Evolutionary conservation across 2,113 vertebrate species (phyloP), one percentile per base, ranked within the genome.

Genomic region (Candoia aspera): DNA sequence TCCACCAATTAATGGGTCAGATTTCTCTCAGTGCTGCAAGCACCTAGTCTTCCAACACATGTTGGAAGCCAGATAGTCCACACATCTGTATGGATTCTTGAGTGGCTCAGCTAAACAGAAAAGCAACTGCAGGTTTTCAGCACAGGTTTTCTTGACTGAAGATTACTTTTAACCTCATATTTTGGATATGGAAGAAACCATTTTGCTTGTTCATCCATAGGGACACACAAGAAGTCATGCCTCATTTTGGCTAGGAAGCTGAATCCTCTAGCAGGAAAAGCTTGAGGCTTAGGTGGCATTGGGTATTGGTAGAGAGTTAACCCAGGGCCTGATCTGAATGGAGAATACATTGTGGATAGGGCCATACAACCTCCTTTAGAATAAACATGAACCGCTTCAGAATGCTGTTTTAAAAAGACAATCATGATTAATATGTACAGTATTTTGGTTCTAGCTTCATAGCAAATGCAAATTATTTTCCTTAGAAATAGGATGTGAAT

Each of bases 1-100:
- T 84, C 73, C 58, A 92, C 91, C 87, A 84, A 89, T 89, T 92
- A 92, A 46, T 19, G 49, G 46, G 58, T 89, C 73, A 26, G 73
- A 89, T 92, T 92, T 92, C 87, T 55, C 46, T 91, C 90, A 26
- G 42, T 49, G 23, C n/a, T 42, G 84, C n/a, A 57, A 42, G 42
- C 29, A 26, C 24, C 6, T 55, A 58, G 23, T 54, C 42, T 37
- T 62, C 54, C 24, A 42, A 42, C 42, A 42, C 42, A 42, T 42
- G 42, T 42, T 42, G 42, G 42, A 42, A 42, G 42, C 42, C 42
- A 42, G 42, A 42, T 42, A 42, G 42, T 42, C 42, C 42, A 42
- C 42, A 13, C 15, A 10, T 49, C 87, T 29, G 33, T 53, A 57
- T 60, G 57, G 57, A 84, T 87, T 88, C 33, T 59, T 87, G 60